Evolutionary conservation across 2,797 vertebrate species (phyloP).

Genomic region (Allenopithecus nigroviridis): DNA sequence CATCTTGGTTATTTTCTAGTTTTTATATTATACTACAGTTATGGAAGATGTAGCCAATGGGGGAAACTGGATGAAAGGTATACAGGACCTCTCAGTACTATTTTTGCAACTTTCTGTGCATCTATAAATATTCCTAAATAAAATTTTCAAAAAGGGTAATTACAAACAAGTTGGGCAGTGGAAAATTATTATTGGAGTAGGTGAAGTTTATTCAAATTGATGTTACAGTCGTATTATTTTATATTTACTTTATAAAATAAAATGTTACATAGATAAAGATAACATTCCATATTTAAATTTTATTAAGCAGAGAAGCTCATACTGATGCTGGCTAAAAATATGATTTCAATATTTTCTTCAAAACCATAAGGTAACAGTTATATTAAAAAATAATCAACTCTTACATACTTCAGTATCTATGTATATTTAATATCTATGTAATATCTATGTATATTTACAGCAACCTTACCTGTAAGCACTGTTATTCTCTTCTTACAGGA

Average conservation of each 20-base stretch:
- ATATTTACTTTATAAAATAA: neutral
- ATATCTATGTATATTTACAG: neutral
- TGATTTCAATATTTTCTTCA: neutral
- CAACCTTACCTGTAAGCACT: neutral
- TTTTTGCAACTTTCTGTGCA: neutral
- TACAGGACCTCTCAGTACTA: neutral
- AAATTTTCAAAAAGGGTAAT: neutral
- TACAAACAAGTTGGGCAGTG: neutral
- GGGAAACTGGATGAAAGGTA: neutral
- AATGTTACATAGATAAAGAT: neutral
- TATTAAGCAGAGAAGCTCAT: neutral
- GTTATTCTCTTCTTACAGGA: conserved; percentile 31
- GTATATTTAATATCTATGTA: neutral
- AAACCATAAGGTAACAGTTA: neutral
- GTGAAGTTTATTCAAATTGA: neutral
- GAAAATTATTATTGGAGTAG: neutral
- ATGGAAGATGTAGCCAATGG: neutral
- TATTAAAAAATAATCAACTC: neutral
- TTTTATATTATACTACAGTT: neutral
- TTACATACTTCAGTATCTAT: neutral
- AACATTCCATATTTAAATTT: neutral
- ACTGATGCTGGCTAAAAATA: neutral
- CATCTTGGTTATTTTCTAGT: neutral
- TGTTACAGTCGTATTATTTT: neutral
- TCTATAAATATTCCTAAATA: neutral